Conservation (phyloP, 2,113 vertebrate genomes). For the Alces alces region DNA sequence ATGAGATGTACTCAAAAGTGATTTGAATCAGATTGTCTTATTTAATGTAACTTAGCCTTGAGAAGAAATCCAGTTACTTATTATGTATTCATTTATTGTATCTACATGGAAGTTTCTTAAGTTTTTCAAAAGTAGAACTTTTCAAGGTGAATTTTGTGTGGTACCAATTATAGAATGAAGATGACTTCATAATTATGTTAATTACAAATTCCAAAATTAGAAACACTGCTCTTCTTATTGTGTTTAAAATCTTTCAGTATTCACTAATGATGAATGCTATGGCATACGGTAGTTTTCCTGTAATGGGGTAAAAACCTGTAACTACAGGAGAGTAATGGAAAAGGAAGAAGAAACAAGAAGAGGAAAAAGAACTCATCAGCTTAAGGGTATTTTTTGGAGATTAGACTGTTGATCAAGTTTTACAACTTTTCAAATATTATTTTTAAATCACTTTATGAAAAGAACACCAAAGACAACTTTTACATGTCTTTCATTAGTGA, state of each 20-base stretch:
- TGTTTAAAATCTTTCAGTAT: neutral
- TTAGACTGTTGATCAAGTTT: neutral
- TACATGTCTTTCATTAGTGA: neutral
- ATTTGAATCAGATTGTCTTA: neutral
- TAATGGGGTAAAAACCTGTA: neutral
- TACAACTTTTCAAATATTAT: neutral
- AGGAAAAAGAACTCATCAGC: neutral
- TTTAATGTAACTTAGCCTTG: neutral
- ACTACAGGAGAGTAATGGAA: neutral
- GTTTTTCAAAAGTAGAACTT: slow-evolving; percentile 4
- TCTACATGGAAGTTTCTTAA: neutral
- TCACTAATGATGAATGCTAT: neutral
- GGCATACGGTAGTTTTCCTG: neutral
- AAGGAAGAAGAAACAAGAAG: neutral
- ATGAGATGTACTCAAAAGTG: neutral
- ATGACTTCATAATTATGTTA: neutral
- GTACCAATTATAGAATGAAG: slow-evolving; percentile 30
- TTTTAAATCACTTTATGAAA: neutral
- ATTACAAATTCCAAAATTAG: slow-evolving; percentile 5
- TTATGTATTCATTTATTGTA: slow-evolving; percentile 7
- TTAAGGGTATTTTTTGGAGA: neutral
- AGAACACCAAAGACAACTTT: neutral
- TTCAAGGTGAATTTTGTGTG: slow-evolving; percentile 25
- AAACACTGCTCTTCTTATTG: neutral
- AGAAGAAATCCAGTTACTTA: slow-evolving; percentile 31